phyloP scores from a whole-genome alignment of 2,113 vertebrate species.

The Hylia prasina region DNA sequence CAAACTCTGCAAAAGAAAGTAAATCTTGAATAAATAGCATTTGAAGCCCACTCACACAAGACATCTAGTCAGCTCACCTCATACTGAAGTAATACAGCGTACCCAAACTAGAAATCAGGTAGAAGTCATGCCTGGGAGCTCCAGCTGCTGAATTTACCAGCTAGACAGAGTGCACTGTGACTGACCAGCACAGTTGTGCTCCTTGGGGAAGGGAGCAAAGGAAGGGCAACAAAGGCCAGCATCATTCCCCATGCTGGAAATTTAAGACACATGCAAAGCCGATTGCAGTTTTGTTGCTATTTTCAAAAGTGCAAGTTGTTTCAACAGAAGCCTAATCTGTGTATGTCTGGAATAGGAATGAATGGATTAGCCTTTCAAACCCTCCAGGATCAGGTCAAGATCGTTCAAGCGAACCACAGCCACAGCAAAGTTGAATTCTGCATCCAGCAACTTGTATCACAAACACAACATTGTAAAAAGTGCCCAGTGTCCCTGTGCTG shows the following conservation, averaged over 20 bases:
- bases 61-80: neutral
- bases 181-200: neutral
- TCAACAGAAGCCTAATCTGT: constrained; percentile 49
- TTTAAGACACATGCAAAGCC: constrained; percentile 1
- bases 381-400: constrained; percentile 28
- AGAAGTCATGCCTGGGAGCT: neutral
- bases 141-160: neutral
- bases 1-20: neutral
- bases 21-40: neutral
- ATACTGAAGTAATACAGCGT: neutral
- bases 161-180: neutral
- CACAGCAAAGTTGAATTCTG: neutral
- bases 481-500: neutral
- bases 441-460: neutral
- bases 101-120: neutral
- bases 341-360: constrained; percentile 58
- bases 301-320: constrained; percentile 41
- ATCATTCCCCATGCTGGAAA: neutral
- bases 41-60: neutral
- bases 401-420: neutral
- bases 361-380: constrained; percentile 58
- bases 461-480: neutral
- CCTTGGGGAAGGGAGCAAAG: neutral
- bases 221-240: neutral
- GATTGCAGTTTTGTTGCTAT: constrained; percentile 10